A percentile compares a stretch with the other conserved stretches of the same genome.
Conservation (phyloP, 2,113 vertebrate species). For the Lates calcarifer region DNA sequence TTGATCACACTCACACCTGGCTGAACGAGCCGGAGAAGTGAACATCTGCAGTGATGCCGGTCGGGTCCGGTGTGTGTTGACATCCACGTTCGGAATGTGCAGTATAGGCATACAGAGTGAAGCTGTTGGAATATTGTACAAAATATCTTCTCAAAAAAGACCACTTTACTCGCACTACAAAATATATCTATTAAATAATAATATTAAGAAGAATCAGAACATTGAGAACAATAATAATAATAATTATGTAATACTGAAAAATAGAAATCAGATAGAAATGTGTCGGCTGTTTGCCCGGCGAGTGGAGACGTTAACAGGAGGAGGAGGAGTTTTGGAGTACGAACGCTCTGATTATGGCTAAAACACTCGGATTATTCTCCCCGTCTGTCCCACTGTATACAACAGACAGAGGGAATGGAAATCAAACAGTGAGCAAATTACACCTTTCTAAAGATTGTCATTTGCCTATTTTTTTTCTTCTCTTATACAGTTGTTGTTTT, state of each 20-base stretch:
- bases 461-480: constrained; percentile 75
- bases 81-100: constrained; percentile 80
- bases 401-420: constrained; percentile 63
- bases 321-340: constrained; percentile 54
- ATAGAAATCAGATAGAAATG: constrained; percentile 78
- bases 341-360: constrained; percentile 77
- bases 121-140: constrained; percentile 75
- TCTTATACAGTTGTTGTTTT: constrained; percentile 63
- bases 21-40: background rate
- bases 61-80: constrained; percentile 52
- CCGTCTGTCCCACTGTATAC: constrained; percentile 52
- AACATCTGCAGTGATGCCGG: constrained; percentile 30
- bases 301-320: constrained; percentile 47
- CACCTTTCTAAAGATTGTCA: constrained; percentile 85
- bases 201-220: constrained; percentile 50
- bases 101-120: constrained; percentile 69
- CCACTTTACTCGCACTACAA: constrained; percentile 78
- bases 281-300: constrained; percentile 56
- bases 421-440: constrained; percentile 78
- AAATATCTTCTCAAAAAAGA: constrained; percentile 77
- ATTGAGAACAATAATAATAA: constrained; percentile 15
- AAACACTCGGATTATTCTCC: constrained; percentile 68
- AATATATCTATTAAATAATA: constrained; percentile 79
- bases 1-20: background rate
- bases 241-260: constrained; percentile 58